Base-by-base conservation (phyloP, 2,797 vertebrate genomes). In the Sphenodon punctatus region DNA sequence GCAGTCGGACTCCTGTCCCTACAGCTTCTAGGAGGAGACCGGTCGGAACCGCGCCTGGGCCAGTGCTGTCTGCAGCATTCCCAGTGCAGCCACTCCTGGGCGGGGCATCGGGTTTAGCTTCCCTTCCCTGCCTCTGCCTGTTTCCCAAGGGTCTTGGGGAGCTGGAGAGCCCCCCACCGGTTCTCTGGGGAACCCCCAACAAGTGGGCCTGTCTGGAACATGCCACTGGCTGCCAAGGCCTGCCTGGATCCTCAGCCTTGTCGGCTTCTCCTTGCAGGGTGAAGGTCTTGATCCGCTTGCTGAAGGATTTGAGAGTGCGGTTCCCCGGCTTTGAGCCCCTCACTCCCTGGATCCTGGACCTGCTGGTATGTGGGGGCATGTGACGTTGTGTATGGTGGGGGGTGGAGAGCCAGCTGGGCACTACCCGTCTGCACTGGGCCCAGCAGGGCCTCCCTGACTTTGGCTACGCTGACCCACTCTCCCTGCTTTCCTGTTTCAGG, bases 301-400 rank as follows among this genome's bases (percentile, higher is more conserved):
- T 99, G 74, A 99, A 99, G 78, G 98, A 99, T 59, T 87, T 99
- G 78, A 93, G 97, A 70, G 96, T 97, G 82, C 97, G 98, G 0
- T 99, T 99, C 87, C 96, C 97, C 1, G 98, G 98, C 3, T 99
- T 99, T 5, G 98, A 99, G 73, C 98, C 98, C 10, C 97, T 99
- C 41, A 99, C 98, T 0, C 97, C 98, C 1, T 99, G 98, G 98
- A 99, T 99, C 75, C 95, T 99, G 56, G 98, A 99, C 45, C 93
- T 99, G 67, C 96, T 99, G 89, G 98, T 98, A 87, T 64, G 94
- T 65, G 5, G 8, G 27, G 9, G 34, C 1, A 5, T n/a, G 23
- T 1, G 14, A 3, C 2, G 23, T 17, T 1, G 30, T 13, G 48
- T 49, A 9, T 38, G 22, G 16, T 51, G 25, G 25, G 13, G 8